A percentile compares a stretch with the other conserved stretches of the same genome.
Evolutionary conservation across 2,113 vertebrate genomes (phyloP).

Genomic region (Hemiprocne comata): DNA sequence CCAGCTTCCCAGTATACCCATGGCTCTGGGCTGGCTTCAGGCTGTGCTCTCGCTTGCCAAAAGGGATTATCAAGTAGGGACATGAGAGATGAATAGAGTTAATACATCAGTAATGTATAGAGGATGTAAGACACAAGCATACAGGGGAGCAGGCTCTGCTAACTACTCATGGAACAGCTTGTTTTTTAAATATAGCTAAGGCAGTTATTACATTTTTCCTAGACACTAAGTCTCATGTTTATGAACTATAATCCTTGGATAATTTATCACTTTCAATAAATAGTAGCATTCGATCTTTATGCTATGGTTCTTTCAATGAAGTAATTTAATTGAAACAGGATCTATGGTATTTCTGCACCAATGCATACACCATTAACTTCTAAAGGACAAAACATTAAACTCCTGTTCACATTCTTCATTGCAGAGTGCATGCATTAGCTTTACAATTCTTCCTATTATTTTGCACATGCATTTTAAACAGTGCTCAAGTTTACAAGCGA

Average conservation of each 20-base stretch:
- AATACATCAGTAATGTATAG: background rate
- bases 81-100: background rate
- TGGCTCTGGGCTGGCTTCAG: background rate
- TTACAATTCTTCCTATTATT: background rate
- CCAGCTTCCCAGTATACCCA: background rate
- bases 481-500: background rate
- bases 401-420: background rate
- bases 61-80: background rate
- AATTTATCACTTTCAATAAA: slow-evolving; percentile 54
- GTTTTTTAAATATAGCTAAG: background rate
- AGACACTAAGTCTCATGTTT: background rate
- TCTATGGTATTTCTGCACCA: background rate
- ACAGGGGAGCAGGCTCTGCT: background rate
- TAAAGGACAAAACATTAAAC: background rate
- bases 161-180: background rate
- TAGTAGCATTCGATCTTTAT: background rate
- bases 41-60: background rate
- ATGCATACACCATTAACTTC: background rate
- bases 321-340: background rate
- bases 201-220: background rate
- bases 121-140: background rate
- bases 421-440: background rate
- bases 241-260: slow-evolving; percentile 10
- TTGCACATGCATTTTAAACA: background rate
- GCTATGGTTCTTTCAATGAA: slow-evolving; percentile 9